Evolutionary conservation across 2,113 vertebrate genomes (phyloP), one percentile per base, ranked within the genome.

Genomic region (Nymphicus hollandicus): DNA sequence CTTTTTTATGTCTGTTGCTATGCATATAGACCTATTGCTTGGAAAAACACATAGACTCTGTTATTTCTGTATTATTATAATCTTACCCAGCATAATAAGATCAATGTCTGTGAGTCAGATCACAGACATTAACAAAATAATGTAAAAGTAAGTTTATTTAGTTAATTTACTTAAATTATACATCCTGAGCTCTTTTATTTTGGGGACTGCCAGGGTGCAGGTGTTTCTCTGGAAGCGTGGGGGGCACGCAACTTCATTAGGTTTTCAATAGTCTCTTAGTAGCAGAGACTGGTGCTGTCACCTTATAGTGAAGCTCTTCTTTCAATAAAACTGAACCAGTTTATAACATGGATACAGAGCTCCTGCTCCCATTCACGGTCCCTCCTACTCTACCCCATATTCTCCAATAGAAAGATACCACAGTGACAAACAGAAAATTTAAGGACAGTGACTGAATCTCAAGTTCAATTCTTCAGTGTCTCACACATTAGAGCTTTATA

Each of bases 101-200:
- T 72, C 78, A 74, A 56, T 60, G 88, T 68, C 74, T 63, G 55
- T 96, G 95, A 96, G 71, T 95, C 94, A 96, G 78, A 82, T 69
- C 56, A 49, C 85, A 95, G 92, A 86, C 58, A 53, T 70, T 76
- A 93, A 85, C 80, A 88, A 96, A 93, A 91, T 60, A 2, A 73
- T 87, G 87, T 76, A 0, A 86, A 92, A 93, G 90, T 83, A 1
- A 74, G 89, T 77, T 94, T 89, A 94, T 96, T 91, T 93, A 74
- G 81, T 96, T 93, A 93, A 92, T 95, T 92, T 81, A 41, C 71
- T 94, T 82, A 87, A 92, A 79, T 97, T 55, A 84, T 41, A 78
- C 65, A 29, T 69, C 52, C 56, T 29, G 68, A 96, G 52, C 70
- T 88, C 39, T 85, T 88, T 79, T 95, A 91, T 90, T 95, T 83